A percentile compares a stretch with the other conserved stretches of the same genome.
phyloP scores from a whole-genome alignment of 2,797 vertebrate species.

The Poeciliopsis turneri region DNA sequence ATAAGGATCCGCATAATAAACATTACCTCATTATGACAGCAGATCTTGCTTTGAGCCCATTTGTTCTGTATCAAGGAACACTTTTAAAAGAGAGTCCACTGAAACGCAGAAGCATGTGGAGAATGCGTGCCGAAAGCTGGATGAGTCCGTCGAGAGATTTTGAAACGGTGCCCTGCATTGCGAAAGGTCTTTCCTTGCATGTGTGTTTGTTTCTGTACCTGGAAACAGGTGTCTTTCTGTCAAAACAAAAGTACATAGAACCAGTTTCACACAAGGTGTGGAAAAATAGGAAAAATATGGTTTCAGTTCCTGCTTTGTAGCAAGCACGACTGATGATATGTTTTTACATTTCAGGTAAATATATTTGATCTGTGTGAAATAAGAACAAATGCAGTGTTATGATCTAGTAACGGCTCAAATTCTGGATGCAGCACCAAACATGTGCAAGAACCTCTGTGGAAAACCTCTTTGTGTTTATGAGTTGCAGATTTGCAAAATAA shows the following conservation, averaged over 20 bases:
- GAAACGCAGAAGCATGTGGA: slow-evolving; percentile 33
- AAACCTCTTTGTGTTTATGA: background rate
- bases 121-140: slow-evolving; percentile 37
- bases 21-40: background rate
- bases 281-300: background rate
- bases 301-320: background rate
- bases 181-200: slow-evolving; percentile 8
- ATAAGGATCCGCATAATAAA: slow-evolving; percentile 28
- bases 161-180: slow-evolving; percentile 17
- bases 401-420: background rate
- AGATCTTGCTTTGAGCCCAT: background rate
- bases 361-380: too few relatives aligned
- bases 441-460: background rate
- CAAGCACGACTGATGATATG: too few relatives aligned
- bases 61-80: background rate
- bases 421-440: background rate
- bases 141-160: slow-evolving; percentile 6
- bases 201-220: slow-evolving; percentile 21
- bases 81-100: background rate
- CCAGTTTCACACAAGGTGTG: background rate
- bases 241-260: slow-evolving; percentile 1
- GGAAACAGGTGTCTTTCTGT: slow-evolving; percentile 1
- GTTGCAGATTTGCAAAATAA: background rate
- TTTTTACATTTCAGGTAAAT: background rate
- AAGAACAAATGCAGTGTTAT: background rate